Evolutionary conservation across 2,888 invertebrate genomes (phyloP).

Genomic region (Dryomyza anilis): DNA sequence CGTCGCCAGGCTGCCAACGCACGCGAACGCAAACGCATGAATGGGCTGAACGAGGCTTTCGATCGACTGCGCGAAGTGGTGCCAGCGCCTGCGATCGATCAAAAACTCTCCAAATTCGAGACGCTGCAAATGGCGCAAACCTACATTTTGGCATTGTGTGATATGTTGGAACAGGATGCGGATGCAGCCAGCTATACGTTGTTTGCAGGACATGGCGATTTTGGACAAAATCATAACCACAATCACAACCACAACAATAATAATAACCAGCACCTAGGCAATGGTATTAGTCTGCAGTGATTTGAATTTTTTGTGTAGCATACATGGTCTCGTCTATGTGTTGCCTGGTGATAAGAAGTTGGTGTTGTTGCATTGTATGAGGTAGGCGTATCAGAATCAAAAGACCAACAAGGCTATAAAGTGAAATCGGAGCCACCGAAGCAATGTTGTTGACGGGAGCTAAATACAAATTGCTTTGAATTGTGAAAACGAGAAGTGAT

Average conservation of each 20-base stretch:
- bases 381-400: too few relatives aligned
- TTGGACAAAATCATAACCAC: background rate
- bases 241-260: background rate
- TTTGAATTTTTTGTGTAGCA: too few relatives aligned
- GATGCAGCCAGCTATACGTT: conserved; percentile 17
- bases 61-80: conserved; percentile 74
- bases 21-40: conserved; percentile 75
- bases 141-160: conserved; percentile 73
- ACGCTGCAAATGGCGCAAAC: conserved; percentile 81
- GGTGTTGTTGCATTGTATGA: too few relatives aligned
- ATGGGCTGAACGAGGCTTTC: conserved; percentile 77
- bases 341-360: too few relatives aligned
- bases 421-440: too few relatives aligned
- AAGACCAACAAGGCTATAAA: too few relatives aligned
- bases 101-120: conserved; percentile 77
- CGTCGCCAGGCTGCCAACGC: conserved; percentile 76
- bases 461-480: too few relatives aligned
- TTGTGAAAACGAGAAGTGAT: too few relatives aligned
- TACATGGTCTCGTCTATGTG: too few relatives aligned
- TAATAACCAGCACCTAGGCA: background rate
- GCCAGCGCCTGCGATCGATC: conserved; percentile 72
- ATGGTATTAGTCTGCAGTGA: too few relatives aligned
- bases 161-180: conserved; percentile 64
- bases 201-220: background rate
- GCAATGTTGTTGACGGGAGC: too few relatives aligned